Evolutionary conservation across 2,888 invertebrate species (phyloP), one percentile per base, ranked within the genome.

Genomic region (Drosophila setosimentum): DNA sequence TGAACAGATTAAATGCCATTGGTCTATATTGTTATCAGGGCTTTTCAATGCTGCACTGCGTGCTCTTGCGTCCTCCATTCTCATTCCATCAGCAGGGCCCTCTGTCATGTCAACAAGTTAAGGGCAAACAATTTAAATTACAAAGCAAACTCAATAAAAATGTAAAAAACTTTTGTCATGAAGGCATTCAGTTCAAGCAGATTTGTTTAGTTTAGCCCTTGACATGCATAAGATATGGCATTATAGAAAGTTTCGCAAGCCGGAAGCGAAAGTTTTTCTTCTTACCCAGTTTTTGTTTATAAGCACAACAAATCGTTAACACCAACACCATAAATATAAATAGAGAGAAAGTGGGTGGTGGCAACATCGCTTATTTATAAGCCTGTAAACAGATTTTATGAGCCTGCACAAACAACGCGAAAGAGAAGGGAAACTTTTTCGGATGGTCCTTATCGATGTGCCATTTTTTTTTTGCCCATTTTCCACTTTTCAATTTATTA

Each of bases 141-240:
- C 90, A 85, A 88, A 82, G 86, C 86, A 85, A 85, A 85, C 89
- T 90, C 88, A 88, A 85, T 88, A 90, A 88, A 85, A 90, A 87
- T 87, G 88, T 76, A 64, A 80, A 89, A 89, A 76, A 45, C 58
- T 87, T 81, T 64, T 74, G 84, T 72, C 86, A 67, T 82, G 67
- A 69, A 67, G 76, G 67, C 87, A 85, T 82, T 62, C 72, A 51
- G 63, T 24, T 45, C 30, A 45, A 55, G 42, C 67, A 60, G 72
- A 80, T 80, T 89, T 82, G 83, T 79, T 90, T 83, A 79, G 87
- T 85, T 89, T 73, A 67, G 80, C 77, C 85, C 77, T 84, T 86
- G 88, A 87, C 85, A 82, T 83, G 87, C 87, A 87, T 90, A 87
- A 87, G 89, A 87, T 89, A 87, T 87, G 89, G 81, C 71, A 77